phyloP scores from a whole-genome alignment of 2,113 vertebrate genomes.

The Elachura formosa region DNA sequence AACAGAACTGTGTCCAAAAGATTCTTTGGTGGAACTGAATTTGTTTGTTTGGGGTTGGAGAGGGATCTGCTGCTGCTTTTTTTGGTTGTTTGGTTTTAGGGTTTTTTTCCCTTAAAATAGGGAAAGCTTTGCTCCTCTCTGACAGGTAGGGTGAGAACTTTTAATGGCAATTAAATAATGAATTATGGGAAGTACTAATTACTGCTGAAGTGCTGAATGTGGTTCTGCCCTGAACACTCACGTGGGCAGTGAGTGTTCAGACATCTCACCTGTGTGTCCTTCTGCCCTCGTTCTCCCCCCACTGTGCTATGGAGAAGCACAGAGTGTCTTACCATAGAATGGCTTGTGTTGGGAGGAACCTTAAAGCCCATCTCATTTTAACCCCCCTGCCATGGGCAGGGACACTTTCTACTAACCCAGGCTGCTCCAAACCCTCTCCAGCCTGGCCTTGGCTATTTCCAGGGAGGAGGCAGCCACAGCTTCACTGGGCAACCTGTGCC shows the following conservation, averaged over 20 bases:
- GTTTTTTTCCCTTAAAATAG: background rate
- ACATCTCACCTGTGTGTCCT: background rate
- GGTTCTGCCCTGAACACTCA: background rate
- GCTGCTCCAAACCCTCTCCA: rapidly evolving
- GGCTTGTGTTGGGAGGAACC: background rate
- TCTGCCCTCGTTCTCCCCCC: background rate
- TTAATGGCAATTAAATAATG: background rate
- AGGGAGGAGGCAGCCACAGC: background rate
- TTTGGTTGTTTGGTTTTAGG: background rate
- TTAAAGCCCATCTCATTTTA: no score
- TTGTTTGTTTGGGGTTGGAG: background rate
- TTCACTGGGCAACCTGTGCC: background rate
- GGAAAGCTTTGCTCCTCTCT: background rate
- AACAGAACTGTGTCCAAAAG: background rate
- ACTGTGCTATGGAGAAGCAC: background rate
- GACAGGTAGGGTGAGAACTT: rapidly evolving
- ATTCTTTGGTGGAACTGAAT: background rate
- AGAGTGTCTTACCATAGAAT: background rate
- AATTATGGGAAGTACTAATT: background rate
- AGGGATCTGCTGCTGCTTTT: background rate
- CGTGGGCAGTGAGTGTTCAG: background rate
- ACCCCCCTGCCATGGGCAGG: rapidly evolving
- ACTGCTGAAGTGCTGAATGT: background rate
- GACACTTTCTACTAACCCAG: rapidly evolving
- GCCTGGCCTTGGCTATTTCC: rapidly evolving